A percentile compares a stretch with the other conserved stretches of the same genome.
These are phyloP conservation scores for Saguinus midas DNA, from an alignment of 2,113 vertebrate genomes.

Conservation along the genomic window DNA sequence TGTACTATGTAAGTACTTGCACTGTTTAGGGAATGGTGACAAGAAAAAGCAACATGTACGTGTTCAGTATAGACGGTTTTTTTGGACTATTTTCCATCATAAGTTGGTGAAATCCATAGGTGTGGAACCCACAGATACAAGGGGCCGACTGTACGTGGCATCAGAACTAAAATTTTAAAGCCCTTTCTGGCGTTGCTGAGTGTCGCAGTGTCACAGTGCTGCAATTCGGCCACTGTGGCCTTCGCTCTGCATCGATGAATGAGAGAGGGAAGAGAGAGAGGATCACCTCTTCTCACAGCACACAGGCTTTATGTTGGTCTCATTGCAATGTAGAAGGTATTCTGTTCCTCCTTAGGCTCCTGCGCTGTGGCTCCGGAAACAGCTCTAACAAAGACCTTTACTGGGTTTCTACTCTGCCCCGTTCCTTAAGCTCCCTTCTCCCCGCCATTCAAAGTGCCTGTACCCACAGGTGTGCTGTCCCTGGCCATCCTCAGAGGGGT, in stretches of 20 bases:
- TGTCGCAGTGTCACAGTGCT: rapidly evolving
- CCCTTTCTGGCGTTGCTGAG: not conserved
- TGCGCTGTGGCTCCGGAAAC: not conserved
- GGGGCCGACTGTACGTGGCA: not conserved
- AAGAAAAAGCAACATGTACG: not conserved
- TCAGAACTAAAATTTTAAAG: not conserved
- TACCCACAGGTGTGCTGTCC: rapidly evolving
- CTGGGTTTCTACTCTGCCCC: not conserved
- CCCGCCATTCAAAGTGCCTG: not conserved
- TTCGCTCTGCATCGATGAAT: not conserved
- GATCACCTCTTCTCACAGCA: not conserved
- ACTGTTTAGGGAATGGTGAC: not conserved
- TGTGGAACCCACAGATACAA: not conserved
- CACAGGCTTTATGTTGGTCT: no score
- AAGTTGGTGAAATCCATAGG: not conserved
- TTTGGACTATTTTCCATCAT: not conserved
- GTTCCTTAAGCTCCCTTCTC: not conserved
- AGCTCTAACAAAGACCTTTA: not conserved
- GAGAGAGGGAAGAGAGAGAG: no score
- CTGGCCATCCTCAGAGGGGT: not conserved
- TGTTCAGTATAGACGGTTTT: not conserved
- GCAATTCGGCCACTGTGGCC: rapidly evolving
- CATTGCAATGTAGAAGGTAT: not conserved
- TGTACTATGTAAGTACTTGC: not conserved
- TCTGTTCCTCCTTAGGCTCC: not conserved